Conservation (phyloP, 2,113 vertebrate species). For the Leiothrix lutea region DNA sequence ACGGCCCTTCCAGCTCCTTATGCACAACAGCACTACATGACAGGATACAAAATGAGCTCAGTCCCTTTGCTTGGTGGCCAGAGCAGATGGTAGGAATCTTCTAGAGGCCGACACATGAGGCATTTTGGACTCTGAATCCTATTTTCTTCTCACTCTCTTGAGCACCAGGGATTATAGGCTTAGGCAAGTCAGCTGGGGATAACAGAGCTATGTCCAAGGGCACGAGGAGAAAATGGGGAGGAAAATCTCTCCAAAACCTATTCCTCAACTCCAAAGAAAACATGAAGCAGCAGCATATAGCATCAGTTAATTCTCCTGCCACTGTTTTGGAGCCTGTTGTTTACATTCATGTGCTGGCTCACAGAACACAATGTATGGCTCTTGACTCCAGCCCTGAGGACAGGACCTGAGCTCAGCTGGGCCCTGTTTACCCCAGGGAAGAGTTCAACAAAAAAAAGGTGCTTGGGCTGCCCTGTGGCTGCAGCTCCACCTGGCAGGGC, state of each 20-base stretch:
- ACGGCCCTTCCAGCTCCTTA: background rate
- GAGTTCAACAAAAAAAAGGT: background rate
- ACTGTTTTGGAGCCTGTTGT: constrained; percentile 68
- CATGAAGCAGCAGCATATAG: constrained; percentile 59
- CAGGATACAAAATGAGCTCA: constrained; percentile 42
- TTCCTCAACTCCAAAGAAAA: constrained; percentile 64
- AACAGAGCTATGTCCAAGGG: constrained; percentile 53
- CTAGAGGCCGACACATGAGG: constrained; percentile 34
- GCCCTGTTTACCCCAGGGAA: accelerated
- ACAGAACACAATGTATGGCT: constrained; percentile 40
- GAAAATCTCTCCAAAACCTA: constrained; percentile 64
- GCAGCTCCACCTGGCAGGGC: background rate
- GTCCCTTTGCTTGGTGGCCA: constrained; percentile 53
- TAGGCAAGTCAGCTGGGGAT: constrained; percentile 65
- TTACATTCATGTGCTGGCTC: constrained; percentile 51
- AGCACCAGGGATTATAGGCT: constrained; percentile 64
- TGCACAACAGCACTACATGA: background rate
- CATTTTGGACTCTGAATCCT: constrained; percentile 45
- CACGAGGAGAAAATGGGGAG: constrained; percentile 38
- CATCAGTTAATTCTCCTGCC: constrained; percentile 65
- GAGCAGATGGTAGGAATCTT: constrained; percentile 64
- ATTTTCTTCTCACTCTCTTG: constrained; percentile 67
- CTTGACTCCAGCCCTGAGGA: constrained; percentile 47
- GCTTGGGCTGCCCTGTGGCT: background rate
- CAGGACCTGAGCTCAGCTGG: background rate